Percentiles rank a stretch among this genome's conserved stretches.
Evolutionary conservation across 2,888 invertebrate species (phyloP).

Genomic region (Abrostola tripartita): DNA sequence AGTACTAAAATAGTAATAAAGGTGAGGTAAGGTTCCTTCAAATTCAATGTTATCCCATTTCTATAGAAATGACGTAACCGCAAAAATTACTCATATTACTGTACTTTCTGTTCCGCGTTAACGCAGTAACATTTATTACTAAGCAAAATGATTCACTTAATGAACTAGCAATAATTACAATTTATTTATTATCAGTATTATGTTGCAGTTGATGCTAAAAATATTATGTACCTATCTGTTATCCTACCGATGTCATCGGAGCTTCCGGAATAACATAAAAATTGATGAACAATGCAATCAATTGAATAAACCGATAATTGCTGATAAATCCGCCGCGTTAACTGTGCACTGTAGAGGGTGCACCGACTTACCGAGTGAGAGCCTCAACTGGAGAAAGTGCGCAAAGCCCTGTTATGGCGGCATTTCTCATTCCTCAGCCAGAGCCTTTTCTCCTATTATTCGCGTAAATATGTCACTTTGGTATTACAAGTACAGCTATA

Average conservation of each 20-base stretch:
- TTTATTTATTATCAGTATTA: no score
- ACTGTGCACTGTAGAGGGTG: slow-evolving; percentile 65
- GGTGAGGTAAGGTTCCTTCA: no score
- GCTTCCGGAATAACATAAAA: background rate
- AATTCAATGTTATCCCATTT: background rate
- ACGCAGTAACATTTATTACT: slow-evolving; percentile 8
- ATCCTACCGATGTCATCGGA: no score
- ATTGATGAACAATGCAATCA: slow-evolving; percentile 10
- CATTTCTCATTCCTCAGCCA: slow-evolving; percentile 80
- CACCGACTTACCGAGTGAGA: slow-evolving; percentile 63
- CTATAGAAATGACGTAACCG: slow-evolving; percentile 8
- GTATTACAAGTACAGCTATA: slow-evolving; percentile 62
- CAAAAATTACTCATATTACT: slow-evolving; percentile 22
- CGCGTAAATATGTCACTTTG: slow-evolving; percentile 73
- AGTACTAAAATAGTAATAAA: no score
- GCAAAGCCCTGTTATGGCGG: slow-evolving; percentile 82
- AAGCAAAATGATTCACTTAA: slow-evolving; percentile 26
- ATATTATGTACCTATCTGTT: no score
- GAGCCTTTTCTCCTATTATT: slow-evolving; percentile 79
- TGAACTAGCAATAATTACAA: no score
- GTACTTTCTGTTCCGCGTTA: slow-evolving; percentile 23
- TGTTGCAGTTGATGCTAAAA: no score
- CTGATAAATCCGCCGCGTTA: slow-evolving; percentile 51
- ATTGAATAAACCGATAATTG: slow-evolving; percentile 43
- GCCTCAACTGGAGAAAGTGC: slow-evolving; percentile 78